Percentiles rank a stretch among this genome's conserved stretches.
Conservation (phyloP, 2,888 invertebrate species). For the Melipona bicolor region DNA sequence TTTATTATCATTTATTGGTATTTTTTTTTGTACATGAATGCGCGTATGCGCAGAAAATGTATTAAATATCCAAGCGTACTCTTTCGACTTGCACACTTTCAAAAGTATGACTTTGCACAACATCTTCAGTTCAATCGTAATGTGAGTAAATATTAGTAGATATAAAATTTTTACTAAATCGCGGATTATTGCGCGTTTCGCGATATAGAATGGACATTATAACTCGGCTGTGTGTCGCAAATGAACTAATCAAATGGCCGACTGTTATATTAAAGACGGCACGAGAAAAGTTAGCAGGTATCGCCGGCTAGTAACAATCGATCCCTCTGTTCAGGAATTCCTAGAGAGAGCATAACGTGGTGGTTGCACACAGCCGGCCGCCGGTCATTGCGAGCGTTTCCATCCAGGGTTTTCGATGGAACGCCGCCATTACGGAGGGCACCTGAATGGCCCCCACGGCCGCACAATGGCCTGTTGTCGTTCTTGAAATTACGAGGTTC, state of each 20-base stretch:
- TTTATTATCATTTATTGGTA: too few relatives aligned
- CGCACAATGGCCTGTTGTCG: constrained; percentile 43
- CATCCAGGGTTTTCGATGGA: constrained; percentile 36
- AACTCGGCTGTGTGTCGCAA: too few relatives aligned
- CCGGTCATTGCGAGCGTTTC: constrained; percentile 29
- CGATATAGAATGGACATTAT: too few relatives aligned
- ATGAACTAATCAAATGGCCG: background rate
- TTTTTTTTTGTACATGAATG: too few relatives aligned
- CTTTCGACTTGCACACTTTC: too few relatives aligned
- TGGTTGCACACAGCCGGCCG: constrained; percentile 6
- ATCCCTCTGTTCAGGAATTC: constrained; percentile 17
- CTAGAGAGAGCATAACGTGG: constrained; percentile 9
- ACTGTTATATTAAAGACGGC: background rate
- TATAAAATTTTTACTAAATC: too few relatives aligned
- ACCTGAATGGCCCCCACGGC: constrained; percentile 22
- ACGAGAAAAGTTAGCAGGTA: constrained; percentile 12
- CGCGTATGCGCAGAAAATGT: too few relatives aligned
- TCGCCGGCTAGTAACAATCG: constrained; percentile 31
- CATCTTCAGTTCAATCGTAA: too few relatives aligned
- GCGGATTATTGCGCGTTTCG: too few relatives aligned
- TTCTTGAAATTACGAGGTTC: constrained; percentile 48
- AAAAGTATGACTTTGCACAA: too few relatives aligned
- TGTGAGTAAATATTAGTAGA: too few relatives aligned
- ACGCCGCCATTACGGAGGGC: constrained; percentile 23
- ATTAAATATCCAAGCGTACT: too few relatives aligned